Conservation (phyloP, 2,888 invertebrate species). For the Tinea trinotella region DNA sequence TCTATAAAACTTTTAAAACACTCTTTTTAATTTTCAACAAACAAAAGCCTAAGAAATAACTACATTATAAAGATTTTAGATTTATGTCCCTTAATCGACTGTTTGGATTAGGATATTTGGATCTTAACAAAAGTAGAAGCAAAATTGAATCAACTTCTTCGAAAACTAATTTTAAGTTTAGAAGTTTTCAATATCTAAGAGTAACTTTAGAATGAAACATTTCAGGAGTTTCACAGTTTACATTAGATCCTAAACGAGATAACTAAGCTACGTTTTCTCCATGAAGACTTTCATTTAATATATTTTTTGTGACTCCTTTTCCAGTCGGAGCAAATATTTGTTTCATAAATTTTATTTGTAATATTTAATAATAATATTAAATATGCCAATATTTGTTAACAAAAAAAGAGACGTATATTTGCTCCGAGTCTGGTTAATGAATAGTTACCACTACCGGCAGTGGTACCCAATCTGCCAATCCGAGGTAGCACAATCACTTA, state of each 20-base stretch:
- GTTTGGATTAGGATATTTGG: not conserved
- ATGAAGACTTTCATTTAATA: not conserved
- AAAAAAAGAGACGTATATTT: too few species aligned
- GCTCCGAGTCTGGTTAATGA: too few species aligned
- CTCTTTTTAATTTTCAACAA: not conserved
- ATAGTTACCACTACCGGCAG: too few species aligned
- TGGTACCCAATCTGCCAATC: too few species aligned
- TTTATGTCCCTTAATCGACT: not conserved
- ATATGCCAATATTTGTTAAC: too few species aligned
- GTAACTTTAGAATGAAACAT: conserved; percentile 16
- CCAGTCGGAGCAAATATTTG: too few species aligned
- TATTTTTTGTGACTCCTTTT: too few species aligned
- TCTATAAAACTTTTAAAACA: not conserved
- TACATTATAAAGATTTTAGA: not conserved
- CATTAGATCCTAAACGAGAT: conserved; percentile 11
- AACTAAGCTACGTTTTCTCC: conserved; percentile 1
- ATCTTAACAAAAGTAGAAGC: not conserved
- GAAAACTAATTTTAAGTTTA: conserved; percentile 17
- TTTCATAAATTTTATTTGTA: too few species aligned
- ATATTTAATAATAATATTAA: too few species aligned
- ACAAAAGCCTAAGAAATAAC: not conserved
- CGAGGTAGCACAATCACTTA: too few species aligned
- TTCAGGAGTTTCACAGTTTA: conserved; percentile 7
- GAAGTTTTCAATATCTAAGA: conserved; percentile 14
- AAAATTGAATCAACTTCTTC: conserved; percentile 16